Base-by-base conservation (phyloP, 2,113 vertebrate species). In the Oncorhynchus masou region DNA sequence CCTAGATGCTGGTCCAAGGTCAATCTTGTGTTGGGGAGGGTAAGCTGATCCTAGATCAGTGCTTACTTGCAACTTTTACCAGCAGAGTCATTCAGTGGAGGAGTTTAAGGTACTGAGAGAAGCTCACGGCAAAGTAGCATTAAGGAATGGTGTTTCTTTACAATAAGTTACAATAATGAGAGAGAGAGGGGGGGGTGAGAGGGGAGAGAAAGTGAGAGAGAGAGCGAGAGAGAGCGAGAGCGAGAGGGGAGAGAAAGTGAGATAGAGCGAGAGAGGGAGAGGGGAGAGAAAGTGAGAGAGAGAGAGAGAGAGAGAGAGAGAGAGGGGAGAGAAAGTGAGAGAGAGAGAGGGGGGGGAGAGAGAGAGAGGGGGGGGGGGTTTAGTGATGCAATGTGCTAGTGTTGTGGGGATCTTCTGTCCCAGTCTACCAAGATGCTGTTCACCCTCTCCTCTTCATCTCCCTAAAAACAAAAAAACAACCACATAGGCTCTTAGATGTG, bases 101-200 rank as follows among this genome's bases (percentile, higher is more conserved):
- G 15, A 57, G n/a, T 62, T 62, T 8, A 34, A 8, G 12, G 68
- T 75, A 77, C 51, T 49, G 62, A 74, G 22, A 70, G 81, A 77
- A 88, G 76, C 81, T 60, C 79, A 88, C 82, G 86, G 75, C 70
- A 83, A 75, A 71, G 84, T 81, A 31, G 81, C 74, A 84, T 86
- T 71, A 45, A 81, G 91, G 90, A 91, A 91, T 91, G 89, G 83
- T 68, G 15, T 20, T 85, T 90, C 83, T 90, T 90, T 91, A 90
- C 87, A 88, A 48, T 85, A 85, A 90, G 88, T 83, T 91, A 88
- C 86, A 91, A 89, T 69, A 78, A 87, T 79, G 84, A 84, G 84
- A 86, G 90, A 82, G 83, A 86, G 90, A 88, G 87, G 48, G 24
- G 29, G 22, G 71, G 83, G 81, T n/a, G 51, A 74, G n/a, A 68